phyloP scores from a whole-genome alignment of 1,140 invertebrate genomes.

The Archegozetes longisetosus region DNA sequence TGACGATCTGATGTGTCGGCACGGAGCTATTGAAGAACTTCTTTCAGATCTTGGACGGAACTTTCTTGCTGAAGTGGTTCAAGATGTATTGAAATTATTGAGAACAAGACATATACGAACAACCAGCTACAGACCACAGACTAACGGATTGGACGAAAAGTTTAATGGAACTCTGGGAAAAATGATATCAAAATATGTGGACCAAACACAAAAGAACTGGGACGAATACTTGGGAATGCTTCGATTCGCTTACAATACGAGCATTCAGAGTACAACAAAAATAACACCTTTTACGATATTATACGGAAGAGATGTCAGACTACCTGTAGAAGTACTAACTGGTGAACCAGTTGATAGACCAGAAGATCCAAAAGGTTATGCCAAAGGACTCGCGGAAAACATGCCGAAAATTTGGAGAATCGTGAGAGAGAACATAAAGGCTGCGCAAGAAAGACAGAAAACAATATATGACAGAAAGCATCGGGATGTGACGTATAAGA shows the following conservation, averaged over 20 bases:
- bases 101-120: conserved; percentile 17
- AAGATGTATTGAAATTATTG: conserved; percentile 1
- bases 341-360: too few species aligned
- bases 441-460: too few species aligned
- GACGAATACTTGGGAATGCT: conserved; percentile 22
- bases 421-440: too few species aligned
- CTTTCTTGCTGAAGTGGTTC: conserved; percentile 5
- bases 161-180: conserved; percentile 21
- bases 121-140: conserved; percentile 20
- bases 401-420: too few species aligned
- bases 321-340: conserved; percentile 2
- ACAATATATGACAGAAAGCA: too few species aligned
- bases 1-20: conserved; percentile 26
- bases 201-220: conserved; percentile 24
- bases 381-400: too few species aligned
- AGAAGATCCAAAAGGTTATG: too few species aligned
- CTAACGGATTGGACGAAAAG: conserved; percentile 21
- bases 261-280: conserved; percentile 19
- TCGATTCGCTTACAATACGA: conserved; percentile 14
- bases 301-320: conserved; percentile 21
- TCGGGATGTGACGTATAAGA: too few species aligned
- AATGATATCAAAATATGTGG: conserved; percentile 24
- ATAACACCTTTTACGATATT: conserved; percentile 22
- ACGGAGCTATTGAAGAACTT: conserved; percentile 25
- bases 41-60: conserved; percentile 18